Conservation (phyloP, 2,888 invertebrate genomes). For the Leptopilina syphax region DNA sequence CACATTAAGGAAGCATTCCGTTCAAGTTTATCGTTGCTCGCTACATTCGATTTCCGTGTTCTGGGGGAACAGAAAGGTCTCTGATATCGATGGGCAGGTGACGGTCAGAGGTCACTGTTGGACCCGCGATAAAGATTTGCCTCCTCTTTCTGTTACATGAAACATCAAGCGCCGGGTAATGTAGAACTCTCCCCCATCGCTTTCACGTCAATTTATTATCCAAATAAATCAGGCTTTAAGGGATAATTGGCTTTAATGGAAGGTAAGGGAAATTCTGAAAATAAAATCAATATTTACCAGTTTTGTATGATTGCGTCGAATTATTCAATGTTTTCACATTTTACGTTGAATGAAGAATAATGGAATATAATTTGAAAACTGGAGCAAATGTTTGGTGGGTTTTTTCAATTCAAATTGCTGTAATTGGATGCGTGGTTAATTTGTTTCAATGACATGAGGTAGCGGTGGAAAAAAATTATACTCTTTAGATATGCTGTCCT, state of each 20-base stretch:
- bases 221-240: neutral
- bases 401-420: too few relatives aligned
- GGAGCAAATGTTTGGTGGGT: too few relatives aligned
- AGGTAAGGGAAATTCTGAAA: neutral
- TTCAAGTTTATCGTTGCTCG: constrained; percentile 59
- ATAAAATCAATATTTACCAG: constrained; percentile 11
- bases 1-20: constrained; percentile 65
- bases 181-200: neutral
- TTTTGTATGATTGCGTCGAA: neutral
- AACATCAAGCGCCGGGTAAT: neutral
- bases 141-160: neutral
- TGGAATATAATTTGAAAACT: too few relatives aligned
- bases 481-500: too few relatives aligned
- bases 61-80: constrained; percentile 19
- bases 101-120: neutral
- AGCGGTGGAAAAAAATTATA: too few relatives aligned
- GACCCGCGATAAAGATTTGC: neutral
- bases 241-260: constrained; percentile 14
- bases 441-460: too few relatives aligned
- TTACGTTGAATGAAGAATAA: too few relatives aligned
- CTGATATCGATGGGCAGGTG: constrained; percentile 18
- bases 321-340: neutral
- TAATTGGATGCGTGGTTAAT: too few relatives aligned
- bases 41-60: constrained; percentile 60
- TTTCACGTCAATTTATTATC: neutral